Evolutionary conservation across 2,888 invertebrate species (phyloP).

Genomic region (Timandra comae): DNA sequence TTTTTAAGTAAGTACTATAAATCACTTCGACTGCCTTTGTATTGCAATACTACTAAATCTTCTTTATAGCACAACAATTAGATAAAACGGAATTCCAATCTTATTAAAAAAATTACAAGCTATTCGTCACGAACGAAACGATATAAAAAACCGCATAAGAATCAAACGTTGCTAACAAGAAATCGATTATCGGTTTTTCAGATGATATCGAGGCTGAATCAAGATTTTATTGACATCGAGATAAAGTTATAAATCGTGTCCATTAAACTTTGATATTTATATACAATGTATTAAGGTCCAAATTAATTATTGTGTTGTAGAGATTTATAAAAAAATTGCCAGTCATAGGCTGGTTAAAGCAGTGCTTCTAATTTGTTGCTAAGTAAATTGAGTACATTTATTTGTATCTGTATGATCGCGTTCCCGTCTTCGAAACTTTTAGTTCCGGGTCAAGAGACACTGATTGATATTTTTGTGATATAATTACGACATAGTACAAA

Average conservation of each 20-base stretch:
- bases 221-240: constrained; percentile 21
- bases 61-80: too few relatives aligned
- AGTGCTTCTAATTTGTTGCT: constrained; percentile 23
- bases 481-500: constrained; percentile 1
- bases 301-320: neutral
- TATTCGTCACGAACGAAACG: too few relatives aligned
- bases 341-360: constrained; percentile 53
- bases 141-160: constrained; percentile 17
- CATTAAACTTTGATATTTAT: constrained; percentile 2
- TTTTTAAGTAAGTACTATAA: too few relatives aligned
- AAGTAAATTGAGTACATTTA: too few relatives aligned
- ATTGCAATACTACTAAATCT: too few relatives aligned
- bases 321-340: constrained; percentile 41
- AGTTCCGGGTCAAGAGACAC: constrained; percentile 56
- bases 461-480: constrained; percentile 38
- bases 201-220: constrained; percentile 38
- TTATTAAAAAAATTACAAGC: too few relatives aligned
- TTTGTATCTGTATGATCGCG: constrained; percentile 14
- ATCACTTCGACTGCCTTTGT: too few relatives aligned
- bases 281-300: neutral
- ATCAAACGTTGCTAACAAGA: constrained; percentile 42
- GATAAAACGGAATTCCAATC: too few relatives aligned
- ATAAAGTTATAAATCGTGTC: neutral
- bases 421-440: constrained; percentile 20
- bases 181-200: constrained; percentile 51